These are phyloP conservation scores for Azorinus chamasolen DNA, from an alignment of 2,888 invertebrate species.

Conservation along the genomic window DNA sequence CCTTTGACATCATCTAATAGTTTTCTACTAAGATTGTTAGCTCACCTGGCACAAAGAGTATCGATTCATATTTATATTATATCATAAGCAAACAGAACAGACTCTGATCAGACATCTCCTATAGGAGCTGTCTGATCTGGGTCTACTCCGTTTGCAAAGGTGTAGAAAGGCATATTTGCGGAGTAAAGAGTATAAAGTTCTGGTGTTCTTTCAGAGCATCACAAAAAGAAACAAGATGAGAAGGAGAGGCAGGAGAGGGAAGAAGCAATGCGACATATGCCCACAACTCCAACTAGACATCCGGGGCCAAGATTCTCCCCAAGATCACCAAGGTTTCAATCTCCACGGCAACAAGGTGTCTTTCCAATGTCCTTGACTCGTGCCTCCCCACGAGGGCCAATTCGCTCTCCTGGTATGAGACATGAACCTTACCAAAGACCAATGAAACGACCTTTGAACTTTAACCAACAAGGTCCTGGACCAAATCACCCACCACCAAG, in stretches of 20 bases:
- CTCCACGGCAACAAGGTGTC: conserved; percentile 6
- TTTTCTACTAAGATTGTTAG: too few relatives aligned
- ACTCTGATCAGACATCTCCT: too few relatives aligned
- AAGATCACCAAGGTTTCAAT: conserved; percentile 1
- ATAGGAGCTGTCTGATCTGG: too few relatives aligned
- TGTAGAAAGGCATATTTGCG: too few relatives aligned
- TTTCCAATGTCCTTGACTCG: neutral
- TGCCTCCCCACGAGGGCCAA: neutral
- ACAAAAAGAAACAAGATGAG: conserved; percentile 17
- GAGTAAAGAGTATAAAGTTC: too few relatives aligned
- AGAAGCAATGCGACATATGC: neutral
- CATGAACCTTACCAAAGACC: conserved; percentile 10
- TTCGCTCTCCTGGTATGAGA: neutral
- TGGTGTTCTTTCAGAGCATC: conserved; percentile 14
- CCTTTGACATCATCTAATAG: too few relatives aligned
- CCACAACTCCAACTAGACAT: neutral
- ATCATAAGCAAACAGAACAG: too few relatives aligned
- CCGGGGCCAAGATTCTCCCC: conserved; percentile 1
- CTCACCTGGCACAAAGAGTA: too few relatives aligned
- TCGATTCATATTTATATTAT: too few relatives aligned
- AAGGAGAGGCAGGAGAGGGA: conserved; percentile 12
- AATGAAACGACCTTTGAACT: conserved; percentile 2
- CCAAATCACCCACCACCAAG: neutral
- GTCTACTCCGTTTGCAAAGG: too few relatives aligned
- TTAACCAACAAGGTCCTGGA: conserved; percentile 9